Base-by-base conservation (phyloP, 2,797 vertebrate genomes). In the Cuniculus paca region DNA sequence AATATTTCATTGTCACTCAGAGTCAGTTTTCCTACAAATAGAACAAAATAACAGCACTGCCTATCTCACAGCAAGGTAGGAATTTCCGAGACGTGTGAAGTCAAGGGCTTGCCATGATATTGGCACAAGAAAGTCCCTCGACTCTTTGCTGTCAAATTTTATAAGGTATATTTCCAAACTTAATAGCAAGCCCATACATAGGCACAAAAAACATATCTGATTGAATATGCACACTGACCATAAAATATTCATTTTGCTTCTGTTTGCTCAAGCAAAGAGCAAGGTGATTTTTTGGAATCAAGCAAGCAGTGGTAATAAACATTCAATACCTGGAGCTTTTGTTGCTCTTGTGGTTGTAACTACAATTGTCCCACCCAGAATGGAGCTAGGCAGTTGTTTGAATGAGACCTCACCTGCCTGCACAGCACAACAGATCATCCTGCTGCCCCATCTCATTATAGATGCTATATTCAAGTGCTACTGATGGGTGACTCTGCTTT, bases 381-480 rank as follows among this genome's bases (percentile, higher is more conserved):
- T 86, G 24, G 16, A 68, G 26, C 39, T 4, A 39, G 28, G 13
- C 6, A 34, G 22, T n/a, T 6, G 45, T 81, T 56, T 65, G 31
- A 1, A 6, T 39, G 8, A 91, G 48, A 50, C 14, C 12, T 72
- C 34, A 28, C 14, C n/a, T 77, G 72, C 31, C 11, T 88, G 2
- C 2, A 26, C 1, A 36, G 6, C 6, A 45, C 39, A 6, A 19
- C 17, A 52, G 7, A 4, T 6, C 19, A 12, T 6, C 0, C 36
- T 14, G 22, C 14, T n/a, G 50, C 34, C 50, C 7, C 28, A 11
- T 31, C 1, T 24, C 5, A 2, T 45, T 12, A 34, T 3, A 31
- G 11, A 24, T 26, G 6, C 24, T 39, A 0, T 56, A 12, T 6
- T 45, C 20, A 14, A 31, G 9, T 45, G 8, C 42, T 68, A 9